phyloP scores from a whole-genome alignment of 2,888 invertebrate genomes.

The Caenorhabditis panamensis region DNA sequence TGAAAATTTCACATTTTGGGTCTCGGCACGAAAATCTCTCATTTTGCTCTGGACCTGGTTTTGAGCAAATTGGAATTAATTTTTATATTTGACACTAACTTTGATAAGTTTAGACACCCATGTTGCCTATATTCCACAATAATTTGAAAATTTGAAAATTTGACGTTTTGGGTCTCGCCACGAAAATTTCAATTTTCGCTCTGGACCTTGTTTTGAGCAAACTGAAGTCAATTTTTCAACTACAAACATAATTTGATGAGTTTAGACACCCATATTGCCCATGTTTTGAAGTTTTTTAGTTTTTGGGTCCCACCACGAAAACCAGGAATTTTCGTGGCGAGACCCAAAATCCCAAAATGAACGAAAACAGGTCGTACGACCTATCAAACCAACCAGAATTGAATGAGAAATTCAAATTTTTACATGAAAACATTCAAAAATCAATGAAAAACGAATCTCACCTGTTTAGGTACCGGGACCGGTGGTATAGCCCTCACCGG shows the following conservation, averaged over 20 bases:
- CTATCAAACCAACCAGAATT: background rate
- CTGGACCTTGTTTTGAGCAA: background rate
- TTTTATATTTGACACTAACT: too few species aligned
- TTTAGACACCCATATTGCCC: too few species aligned
- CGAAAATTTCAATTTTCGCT: background rate
- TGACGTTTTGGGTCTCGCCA: background rate
- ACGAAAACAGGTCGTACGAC: background rate
- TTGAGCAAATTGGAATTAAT: background rate
- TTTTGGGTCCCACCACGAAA: background rate
- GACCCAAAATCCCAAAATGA: background rate
- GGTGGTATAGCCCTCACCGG: constrained; percentile 20
- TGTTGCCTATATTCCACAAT: background rate
- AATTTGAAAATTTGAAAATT: background rate
- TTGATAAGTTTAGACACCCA: too few species aligned
- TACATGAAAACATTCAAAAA: background rate
- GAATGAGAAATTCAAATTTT: background rate
- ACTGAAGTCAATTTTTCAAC: too few species aligned
- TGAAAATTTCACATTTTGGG: background rate
- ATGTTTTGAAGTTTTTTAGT: too few species aligned
- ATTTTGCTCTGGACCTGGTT: background rate
- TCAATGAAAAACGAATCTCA: background rate
- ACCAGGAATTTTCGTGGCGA: background rate
- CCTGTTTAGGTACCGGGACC: background rate
- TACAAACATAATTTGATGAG: too few species aligned
- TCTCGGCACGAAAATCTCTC: background rate